These are phyloP conservation scores for Hypolimnas misippus DNA, from an alignment of 2,888 invertebrate species.

Conservation along the genomic window DNA sequence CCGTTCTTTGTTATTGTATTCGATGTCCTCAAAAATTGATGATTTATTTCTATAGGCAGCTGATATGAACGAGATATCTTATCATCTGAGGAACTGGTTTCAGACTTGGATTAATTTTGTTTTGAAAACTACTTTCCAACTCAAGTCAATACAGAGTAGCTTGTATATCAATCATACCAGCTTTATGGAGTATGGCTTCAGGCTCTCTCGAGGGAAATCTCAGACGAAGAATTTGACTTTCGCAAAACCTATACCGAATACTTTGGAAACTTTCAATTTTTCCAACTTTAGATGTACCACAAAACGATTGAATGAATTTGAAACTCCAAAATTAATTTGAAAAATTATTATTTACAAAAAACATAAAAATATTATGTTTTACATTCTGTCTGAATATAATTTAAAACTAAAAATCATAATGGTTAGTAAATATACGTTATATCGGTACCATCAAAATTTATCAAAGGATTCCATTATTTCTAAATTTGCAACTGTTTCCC, in stretches of 20 bases:
- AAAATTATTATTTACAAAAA: neutral
- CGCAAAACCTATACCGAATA: conserved; percentile 22
- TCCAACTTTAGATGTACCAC: conserved; percentile 12
- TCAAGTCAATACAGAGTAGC: conserved; percentile 37
- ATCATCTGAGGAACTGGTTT: conserved; percentile 4
- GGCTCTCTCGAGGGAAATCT: conserved; percentile 36
- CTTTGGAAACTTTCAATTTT: conserved; percentile 25
- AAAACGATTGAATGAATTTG: neutral
- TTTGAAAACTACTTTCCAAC: conserved; percentile 7
- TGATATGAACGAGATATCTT: conserved; percentile 38
- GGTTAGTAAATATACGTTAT: conserved; percentile 34
- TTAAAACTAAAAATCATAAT: conserved; percentile 18
- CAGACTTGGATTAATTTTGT: conserved; percentile 6
- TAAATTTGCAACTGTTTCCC: conserved; percentile 50
- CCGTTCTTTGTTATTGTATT: conserved; percentile 47
- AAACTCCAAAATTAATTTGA: neutral
- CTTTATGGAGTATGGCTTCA: conserved; percentile 29
- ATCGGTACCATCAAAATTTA: conserved; percentile 48
- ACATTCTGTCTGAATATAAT: neutral
- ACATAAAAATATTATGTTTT: too few species aligned
- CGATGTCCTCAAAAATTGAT: conserved; percentile 47
- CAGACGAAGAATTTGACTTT: conserved; percentile 31
- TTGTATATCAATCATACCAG: conserved; percentile 37
- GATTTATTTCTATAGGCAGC: conserved; percentile 51
- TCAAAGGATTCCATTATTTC: conserved; percentile 53